These are phyloP conservation scores for Columbina picui DNA, from an alignment of 2,113 vertebrate genomes.

Conservation along the genomic window DNA sequence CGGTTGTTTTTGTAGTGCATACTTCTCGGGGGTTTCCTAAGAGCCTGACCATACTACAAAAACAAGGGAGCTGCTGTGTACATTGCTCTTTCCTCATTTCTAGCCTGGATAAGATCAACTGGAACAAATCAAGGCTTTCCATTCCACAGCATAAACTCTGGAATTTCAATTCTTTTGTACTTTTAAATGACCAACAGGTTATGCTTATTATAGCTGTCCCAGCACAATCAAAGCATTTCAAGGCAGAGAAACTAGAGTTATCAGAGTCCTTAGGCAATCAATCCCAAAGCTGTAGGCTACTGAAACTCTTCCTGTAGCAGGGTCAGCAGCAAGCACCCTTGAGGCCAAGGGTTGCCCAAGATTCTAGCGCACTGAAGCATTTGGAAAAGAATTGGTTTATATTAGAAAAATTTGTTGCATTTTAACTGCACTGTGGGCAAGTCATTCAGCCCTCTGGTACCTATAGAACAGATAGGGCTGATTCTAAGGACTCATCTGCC, in stretches of 20 bases:
- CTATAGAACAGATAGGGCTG: not conserved
- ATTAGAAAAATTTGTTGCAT: not conserved
- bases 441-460: not conserved
- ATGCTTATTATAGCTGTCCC: not conserved
- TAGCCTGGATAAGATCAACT: slow-evolving; percentile 49
- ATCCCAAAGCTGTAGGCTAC: not conserved
- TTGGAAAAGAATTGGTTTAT: not conserved
- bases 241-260: not conserved
- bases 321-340: not conserved
- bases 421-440: not conserved
- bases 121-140: slow-evolving; percentile 43
- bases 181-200: slow-evolving; percentile 8
- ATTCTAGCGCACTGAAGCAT: not conserved
- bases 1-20: slow-evolving; percentile 31
- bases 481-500: not conserved
- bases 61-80: slow-evolving; percentile 48
- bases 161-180: not conserved
- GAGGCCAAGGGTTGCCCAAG: not conserved
- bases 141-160: not conserved
- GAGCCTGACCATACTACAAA: slow-evolving; percentile 57
- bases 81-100: slow-evolving; percentile 25
- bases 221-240: not conserved
- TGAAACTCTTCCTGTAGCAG: not conserved
- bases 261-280: not conserved
- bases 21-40: slow-evolving; percentile 65